A percentile compares a stretch with the other conserved stretches of the same genome.
Conservation (phyloP, 2,888 invertebrate genomes). For the Stegana nigrithorax region DNA sequence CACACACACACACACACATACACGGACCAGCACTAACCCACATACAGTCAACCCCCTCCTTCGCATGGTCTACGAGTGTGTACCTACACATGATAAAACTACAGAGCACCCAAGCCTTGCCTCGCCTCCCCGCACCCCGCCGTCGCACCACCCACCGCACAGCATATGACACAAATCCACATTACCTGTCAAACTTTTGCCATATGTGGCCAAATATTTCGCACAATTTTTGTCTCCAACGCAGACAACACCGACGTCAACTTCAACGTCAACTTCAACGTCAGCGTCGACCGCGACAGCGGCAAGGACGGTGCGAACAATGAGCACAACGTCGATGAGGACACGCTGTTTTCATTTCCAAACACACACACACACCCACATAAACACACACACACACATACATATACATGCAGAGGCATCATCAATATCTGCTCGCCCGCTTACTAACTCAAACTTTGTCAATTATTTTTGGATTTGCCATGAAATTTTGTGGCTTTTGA, state of each 20-base stretch:
- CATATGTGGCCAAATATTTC: slow-evolving; percentile 61
- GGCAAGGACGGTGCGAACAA: background rate
- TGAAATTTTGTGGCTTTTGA: slow-evolving; percentile 59
- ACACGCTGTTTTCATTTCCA: background rate
- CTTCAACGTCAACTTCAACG: too few relatives aligned
- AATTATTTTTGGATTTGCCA: slow-evolving; percentile 60
- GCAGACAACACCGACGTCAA: too few relatives aligned
- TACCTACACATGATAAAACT: too few relatives aligned
- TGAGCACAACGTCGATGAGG: background rate
- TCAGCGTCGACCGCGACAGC: background rate
- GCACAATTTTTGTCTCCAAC: slow-evolving; percentile 21
- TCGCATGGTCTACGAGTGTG: background rate
- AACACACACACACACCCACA: slow-evolving; percentile 1
- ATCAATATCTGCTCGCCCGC: too few relatives aligned
- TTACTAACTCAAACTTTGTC: slow-evolving; percentile 53
- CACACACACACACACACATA: background rate
- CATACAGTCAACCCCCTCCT: background rate
- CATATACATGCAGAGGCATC: slow-evolving; percentile 17
- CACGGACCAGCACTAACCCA: background rate
- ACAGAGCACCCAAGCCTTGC: too few relatives aligned
- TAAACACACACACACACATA: background rate
- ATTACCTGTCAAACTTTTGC: slow-evolving; percentile 61
- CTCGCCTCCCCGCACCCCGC: too few relatives aligned
- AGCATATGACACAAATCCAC: slow-evolving; percentile 12
- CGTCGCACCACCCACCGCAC: too few relatives aligned